Conservation (phyloP, 1,140 invertebrate species). For the Pygmarrhopalites habei region DNA sequence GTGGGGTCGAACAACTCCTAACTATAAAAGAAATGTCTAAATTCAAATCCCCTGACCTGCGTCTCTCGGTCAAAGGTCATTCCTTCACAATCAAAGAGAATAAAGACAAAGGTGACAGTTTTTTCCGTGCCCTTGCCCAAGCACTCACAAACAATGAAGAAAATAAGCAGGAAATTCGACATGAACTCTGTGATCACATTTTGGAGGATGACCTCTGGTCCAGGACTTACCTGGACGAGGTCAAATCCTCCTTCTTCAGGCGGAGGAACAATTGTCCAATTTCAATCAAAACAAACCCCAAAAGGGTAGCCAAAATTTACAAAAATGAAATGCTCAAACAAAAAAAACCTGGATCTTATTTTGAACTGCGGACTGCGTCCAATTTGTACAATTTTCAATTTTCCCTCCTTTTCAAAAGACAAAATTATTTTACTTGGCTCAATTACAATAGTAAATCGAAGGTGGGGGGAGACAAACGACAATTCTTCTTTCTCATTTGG, state of each 20-base stretch:
- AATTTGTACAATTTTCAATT: neutral
- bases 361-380: neutral
- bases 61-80: neutral
- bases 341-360: conserved; percentile 3
- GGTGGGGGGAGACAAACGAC: no score
- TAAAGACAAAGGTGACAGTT: neutral
- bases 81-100: neutral
- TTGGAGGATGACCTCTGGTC: neutral
- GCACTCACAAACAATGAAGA: neutral
- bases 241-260: neutral
- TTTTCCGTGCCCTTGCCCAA: conserved; percentile 3
- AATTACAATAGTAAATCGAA: neutral
- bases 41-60: neutral
- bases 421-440: neutral
- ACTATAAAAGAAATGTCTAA: neutral
- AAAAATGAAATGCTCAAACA: neutral
- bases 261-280: neutral
- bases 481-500: no score
- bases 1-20: neutral
- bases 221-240: neutral
- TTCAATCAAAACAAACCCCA: neutral
- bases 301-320: neutral
- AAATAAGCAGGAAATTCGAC: neutral
- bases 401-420: neutral
- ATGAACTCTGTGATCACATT: neutral